Evolutionary conservation across 2,888 invertebrate species (phyloP).

Genomic region (Mimumesa dahlbomi): DNA sequence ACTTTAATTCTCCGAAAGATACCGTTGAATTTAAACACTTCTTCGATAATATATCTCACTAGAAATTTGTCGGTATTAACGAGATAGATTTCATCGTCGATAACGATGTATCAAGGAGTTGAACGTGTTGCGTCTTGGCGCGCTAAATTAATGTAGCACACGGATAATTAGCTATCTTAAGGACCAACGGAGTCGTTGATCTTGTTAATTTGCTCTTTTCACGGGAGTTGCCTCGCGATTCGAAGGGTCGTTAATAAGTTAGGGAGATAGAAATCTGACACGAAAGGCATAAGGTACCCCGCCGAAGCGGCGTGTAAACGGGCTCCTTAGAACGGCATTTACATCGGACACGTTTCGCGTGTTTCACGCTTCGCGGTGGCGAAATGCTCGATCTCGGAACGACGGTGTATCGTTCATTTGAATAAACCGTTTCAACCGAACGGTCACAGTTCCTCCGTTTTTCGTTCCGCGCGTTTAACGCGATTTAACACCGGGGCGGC

Average conservation of each 20-base stretch:
- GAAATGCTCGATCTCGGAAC: neutral
- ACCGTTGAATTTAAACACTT: no score
- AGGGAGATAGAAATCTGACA: constrained; percentile 43
- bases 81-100: no score
- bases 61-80: no score
- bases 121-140: neutral
- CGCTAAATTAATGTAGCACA: constrained; percentile 8
- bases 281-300: constrained; percentile 14
- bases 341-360: constrained; percentile 30
- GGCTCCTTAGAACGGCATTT: constrained; percentile 17
- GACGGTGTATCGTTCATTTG: neutral
- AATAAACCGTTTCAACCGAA: constrained; percentile 14
- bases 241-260: constrained; percentile 39
- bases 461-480: no score
- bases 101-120: no score
- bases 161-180: constrained; percentile 16
- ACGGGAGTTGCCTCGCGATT: constrained; percentile 24
- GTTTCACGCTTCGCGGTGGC: constrained; percentile 43
- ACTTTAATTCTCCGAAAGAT: no score
- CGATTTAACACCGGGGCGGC: no score
- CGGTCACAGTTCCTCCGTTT: no score
- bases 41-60: no score
- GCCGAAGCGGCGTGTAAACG: constrained; percentile 45
- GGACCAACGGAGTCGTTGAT: constrained; percentile 10
- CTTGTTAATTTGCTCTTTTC: constrained; percentile 21